Percentiles rank a stretch among this genome's conserved stretches.
These are phyloP conservation scores for roundworm (Caenorhabditis elegans) DNA, from an alignment of 1,140 invertebrate species.

Conservation along the genomic window DNA sequence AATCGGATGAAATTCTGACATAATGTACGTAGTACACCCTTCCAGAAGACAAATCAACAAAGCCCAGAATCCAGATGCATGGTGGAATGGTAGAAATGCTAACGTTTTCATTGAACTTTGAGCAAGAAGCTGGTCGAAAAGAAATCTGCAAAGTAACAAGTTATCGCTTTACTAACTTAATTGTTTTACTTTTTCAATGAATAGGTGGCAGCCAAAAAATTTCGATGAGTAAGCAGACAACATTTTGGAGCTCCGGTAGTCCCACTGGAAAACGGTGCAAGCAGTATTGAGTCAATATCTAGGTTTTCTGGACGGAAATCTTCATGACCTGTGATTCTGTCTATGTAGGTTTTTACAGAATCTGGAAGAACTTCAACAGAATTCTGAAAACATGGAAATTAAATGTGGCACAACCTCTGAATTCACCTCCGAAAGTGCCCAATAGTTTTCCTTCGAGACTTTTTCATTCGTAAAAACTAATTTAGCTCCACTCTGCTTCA, in stretches of 20 bases:
- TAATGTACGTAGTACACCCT: conserved; percentile 52
- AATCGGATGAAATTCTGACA: conserved; percentile 52
- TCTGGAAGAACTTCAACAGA: not conserved
- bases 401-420: conserved; percentile 6
- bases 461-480: conserved; percentile 1
- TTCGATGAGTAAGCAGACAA: conserved; percentile 45
- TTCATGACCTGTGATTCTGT: not conserved
- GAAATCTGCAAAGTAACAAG: conserved; percentile 4
- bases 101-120: conserved; percentile 37
- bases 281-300: conserved; percentile 43
- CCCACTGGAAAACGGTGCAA: conserved; percentile 53
- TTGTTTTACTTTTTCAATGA: conserved; percentile 45
- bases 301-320: not conserved
- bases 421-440: not conserved
- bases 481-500: not conserved
- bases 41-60: conserved; percentile 55
- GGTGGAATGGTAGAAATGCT: conserved; percentile 55
- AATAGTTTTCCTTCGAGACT: not conserved
- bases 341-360: not conserved
- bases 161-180: not conserved
- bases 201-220: conserved; percentile 31
- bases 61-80: conserved; percentile 58
- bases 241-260: conserved; percentile 55
- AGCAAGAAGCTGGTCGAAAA: conserved; percentile 41
- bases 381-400: not conserved